Percentiles rank a stretch among this genome's conserved stretches.
Evolutionary conservation across 2,888 invertebrate genomes (phyloP).

Genomic region (Morpho helenor): DNA sequence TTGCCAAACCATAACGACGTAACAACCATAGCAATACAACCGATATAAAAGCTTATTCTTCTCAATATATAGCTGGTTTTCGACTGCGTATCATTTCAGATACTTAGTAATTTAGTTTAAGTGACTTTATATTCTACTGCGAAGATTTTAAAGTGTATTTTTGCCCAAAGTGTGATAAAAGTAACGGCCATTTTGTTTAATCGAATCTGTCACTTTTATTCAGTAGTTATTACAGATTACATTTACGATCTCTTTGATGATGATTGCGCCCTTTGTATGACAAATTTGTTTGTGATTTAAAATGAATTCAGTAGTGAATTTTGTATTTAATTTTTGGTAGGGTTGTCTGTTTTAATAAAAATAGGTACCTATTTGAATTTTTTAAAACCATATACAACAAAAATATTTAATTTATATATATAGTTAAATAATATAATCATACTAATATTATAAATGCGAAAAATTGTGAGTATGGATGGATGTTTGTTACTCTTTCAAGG

Average conservation of each 20-base stretch:
- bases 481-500: no score
- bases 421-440: no score
- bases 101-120: not conserved
- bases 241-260: constrained; percentile 12
- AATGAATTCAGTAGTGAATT: constrained; percentile 9
- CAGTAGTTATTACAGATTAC: constrained; percentile 7
- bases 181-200: constrained; percentile 4
- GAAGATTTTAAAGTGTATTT: not conserved
- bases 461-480: no score
- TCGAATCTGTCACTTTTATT: constrained; percentile 9
- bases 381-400: no score
- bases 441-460: no score
- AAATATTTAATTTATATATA: no score
- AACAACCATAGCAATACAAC: not conserved
- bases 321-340: not conserved
- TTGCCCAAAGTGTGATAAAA: not conserved
- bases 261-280: constrained; percentile 14
- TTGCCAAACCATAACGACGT: constrained; percentile 8
- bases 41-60: not conserved
- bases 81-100: not conserved
- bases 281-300: constrained; percentile 6
- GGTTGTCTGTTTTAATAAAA: not conserved
- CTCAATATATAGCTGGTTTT: constrained; percentile 1
- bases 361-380: no score
- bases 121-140: not conserved